Conservation (phyloP, 2,113 vertebrate species). For the Terrapene triunguis region DNA sequence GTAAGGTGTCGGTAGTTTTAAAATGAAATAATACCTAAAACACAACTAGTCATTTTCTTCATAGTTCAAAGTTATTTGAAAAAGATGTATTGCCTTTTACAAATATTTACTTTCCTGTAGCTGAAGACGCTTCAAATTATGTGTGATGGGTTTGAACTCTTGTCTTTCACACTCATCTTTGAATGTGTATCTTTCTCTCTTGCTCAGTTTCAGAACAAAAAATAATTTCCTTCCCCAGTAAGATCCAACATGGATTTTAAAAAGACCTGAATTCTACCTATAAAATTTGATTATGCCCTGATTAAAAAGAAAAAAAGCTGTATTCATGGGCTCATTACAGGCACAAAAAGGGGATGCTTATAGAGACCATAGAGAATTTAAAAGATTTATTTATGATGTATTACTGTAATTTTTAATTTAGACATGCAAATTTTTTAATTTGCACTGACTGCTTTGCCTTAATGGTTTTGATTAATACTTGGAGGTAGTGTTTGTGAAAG, state of each 20-base stretch:
- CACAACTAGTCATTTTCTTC: conserved; percentile 80
- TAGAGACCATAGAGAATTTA: conserved; percentile 86
- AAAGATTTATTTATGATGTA: conserved; percentile 93
- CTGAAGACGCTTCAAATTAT: conserved; percentile 74
- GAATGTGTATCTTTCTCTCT: conserved; percentile 55
- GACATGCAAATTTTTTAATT: conserved; percentile 96
- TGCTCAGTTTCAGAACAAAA: conserved; percentile 31
- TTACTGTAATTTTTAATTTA: conserved; percentile 95
- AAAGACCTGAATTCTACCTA: conserved; percentile 67
- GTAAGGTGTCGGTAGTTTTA: conserved; percentile 81
- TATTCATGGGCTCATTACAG: conserved; percentile 80
- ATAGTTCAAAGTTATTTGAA: conserved; percentile 83
- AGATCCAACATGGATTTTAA: conserved; percentile 46
- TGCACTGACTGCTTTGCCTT: conserved; percentile 93
- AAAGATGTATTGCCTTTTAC: conserved; percentile 78
- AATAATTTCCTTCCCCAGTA: conserved; percentile 38
- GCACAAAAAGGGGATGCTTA: conserved; percentile 84
- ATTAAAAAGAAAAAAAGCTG: conserved; percentile 64
- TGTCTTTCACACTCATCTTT: conserved; percentile 69
- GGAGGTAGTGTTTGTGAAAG: conserved; percentile 97
- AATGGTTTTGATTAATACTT: conserved; percentile 99
- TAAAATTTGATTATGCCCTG: conserved; percentile 72
- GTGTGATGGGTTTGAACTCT: conserved; percentile 63
- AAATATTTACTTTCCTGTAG: conserved; percentile 84
- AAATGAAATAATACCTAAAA: conserved; percentile 83